A percentile compares a stretch with the other conserved stretches of the same genome.
phyloP scores from a whole-genome alignment of 2,113 vertebrate genomes.

The Opisthocomus hoazin region DNA sequence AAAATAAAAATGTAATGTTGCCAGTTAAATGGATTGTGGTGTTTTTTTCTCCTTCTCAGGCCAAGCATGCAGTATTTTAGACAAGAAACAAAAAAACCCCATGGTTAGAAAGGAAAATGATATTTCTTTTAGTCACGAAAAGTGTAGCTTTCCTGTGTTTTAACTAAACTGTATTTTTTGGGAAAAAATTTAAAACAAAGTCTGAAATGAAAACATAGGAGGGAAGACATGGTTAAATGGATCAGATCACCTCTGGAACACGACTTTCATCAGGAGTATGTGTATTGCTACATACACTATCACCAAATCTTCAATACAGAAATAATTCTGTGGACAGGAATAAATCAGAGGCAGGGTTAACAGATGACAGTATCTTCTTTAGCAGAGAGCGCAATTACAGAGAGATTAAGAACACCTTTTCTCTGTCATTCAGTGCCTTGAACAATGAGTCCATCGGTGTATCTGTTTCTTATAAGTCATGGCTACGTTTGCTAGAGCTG shows the following conservation, averaged over 20 bases:
- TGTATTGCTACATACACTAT: not conserved
- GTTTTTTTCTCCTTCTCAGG: constrained; percentile 35
- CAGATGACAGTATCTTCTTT: not conserved
- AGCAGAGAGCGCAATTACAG: not conserved
- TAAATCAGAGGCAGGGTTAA: not conserved
- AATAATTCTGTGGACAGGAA: not conserved
- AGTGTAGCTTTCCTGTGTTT: constrained; percentile 13
- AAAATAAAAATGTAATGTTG: constrained; percentile 48
- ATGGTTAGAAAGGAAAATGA: constrained; percentile 39
- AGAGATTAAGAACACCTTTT: not conserved
- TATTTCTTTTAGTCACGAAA: constrained; percentile 30
- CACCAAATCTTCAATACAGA: not conserved
- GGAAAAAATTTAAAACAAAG: not conserved
- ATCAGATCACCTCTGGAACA: not conserved
- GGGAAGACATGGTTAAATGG: not conserved
- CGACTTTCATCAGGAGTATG: not conserved
- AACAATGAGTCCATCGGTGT: not conserved
- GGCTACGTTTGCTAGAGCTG: not conserved
- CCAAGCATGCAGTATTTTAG: constrained; percentile 43
- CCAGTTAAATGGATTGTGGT: constrained; percentile 50
- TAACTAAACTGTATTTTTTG: not conserved
- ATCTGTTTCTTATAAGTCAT: not conserved
- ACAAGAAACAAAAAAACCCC: constrained; percentile 35
- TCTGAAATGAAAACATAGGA: constrained; percentile 15
- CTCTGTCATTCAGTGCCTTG: not conserved